phyloP scores from a whole-genome alignment of 2,888 invertebrate genomes.

The Chymomyza amoena region DNA sequence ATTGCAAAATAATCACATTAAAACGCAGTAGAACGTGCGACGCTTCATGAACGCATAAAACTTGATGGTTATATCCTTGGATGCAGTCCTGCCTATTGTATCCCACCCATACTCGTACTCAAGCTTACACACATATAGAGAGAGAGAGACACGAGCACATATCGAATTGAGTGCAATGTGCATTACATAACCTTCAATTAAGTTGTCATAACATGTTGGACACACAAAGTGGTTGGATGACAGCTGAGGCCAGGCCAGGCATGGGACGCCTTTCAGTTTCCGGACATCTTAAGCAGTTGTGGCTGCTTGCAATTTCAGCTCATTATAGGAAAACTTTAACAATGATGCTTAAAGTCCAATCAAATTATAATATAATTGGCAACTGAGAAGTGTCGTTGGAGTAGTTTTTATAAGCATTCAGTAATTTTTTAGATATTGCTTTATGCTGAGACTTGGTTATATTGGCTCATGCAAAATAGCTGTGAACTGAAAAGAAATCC shows the following conservation, averaged over 20 bases:
- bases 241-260: background rate
- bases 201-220: slow-evolving; percentile 17
- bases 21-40: slow-evolving; percentile 28
- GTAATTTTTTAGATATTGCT: too few species aligned
- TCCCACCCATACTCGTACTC: background rate
- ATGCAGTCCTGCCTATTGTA: background rate
- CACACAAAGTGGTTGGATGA: background rate
- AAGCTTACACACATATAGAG: background rate
- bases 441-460: too few species aligned
- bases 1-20: slow-evolving; percentile 31
- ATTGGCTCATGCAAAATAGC: too few species aligned
- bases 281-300: background rate
- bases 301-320: background rate
- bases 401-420: too few species aligned
- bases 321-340: background rate
- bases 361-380: background rate
- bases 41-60: slow-evolving; percentile 24
- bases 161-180: slow-evolving; percentile 10
- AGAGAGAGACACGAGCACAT: background rate
- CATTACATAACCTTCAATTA: slow-evolving; percentile 39
- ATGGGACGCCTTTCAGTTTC: background rate
- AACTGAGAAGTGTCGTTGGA: background rate
- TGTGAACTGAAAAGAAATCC: too few species aligned
- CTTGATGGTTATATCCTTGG: slow-evolving; percentile 32
- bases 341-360: background rate